These are phyloP conservation scores for Gambusia affinis DNA, from an alignment of 2,113 vertebrate species.

Conservation along the genomic window DNA sequence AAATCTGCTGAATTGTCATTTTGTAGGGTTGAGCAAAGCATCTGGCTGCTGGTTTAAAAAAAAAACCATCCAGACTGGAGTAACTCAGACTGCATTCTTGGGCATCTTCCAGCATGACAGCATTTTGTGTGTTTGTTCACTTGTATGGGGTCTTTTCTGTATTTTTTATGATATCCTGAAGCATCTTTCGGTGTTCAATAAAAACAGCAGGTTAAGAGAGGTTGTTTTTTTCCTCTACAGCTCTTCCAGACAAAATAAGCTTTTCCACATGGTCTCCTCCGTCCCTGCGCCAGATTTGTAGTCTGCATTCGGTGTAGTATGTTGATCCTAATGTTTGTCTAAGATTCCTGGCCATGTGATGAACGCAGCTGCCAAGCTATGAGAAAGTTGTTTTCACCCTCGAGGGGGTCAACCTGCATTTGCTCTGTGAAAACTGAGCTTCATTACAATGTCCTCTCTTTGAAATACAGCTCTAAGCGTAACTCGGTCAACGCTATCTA, in stretches of 20 bases:
- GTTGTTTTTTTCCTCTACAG: conserved; percentile 55
- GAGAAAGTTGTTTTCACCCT: conserved; percentile 25
- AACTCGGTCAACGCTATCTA: conserved; percentile 40
- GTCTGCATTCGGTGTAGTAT: conserved; percentile 16
- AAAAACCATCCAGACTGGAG: not conserved
- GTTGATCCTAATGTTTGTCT: conserved; percentile 3
- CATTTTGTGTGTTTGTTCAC: conserved; percentile 12
- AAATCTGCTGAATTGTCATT: not conserved
- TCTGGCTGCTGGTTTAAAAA: conserved; percentile 3
- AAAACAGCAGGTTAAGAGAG: conserved; percentile 69
- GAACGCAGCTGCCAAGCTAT: conserved; percentile 21
- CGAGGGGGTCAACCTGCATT: conserved; percentile 7
- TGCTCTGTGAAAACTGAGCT: conserved; percentile 33
- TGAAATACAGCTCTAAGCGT: conserved; percentile 32
- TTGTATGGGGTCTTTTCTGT: conserved; percentile 30
- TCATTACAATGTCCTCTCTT: conserved; percentile 42
- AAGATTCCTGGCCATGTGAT: conserved; percentile 11
- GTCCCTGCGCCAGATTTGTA: conserved; percentile 36
- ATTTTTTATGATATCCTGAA: conserved; percentile 72
- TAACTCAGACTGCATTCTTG: not conserved
- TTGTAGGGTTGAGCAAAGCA: not conserved
- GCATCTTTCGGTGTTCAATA: conserved; percentile 64
- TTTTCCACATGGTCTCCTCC: conserved; percentile 72
- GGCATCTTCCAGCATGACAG: not conserved
- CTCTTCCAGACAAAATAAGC: conserved; percentile 55